phyloP scores from a whole-genome alignment of 2,113 vertebrate genomes.

The Mustela lutreola region DNA sequence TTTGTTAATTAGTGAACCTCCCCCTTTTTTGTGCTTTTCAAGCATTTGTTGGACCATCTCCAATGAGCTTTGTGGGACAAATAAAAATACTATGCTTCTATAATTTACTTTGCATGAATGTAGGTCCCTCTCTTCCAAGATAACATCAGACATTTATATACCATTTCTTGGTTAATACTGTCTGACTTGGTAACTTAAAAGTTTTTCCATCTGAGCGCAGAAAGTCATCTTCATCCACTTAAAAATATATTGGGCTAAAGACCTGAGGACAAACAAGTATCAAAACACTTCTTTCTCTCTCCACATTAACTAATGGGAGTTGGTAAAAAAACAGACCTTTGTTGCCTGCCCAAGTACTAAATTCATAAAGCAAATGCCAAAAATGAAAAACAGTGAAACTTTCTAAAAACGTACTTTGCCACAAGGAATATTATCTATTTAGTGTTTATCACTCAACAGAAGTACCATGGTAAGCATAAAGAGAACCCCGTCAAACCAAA shows the following conservation, averaged over 20 bases:
- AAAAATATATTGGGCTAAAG: not conserved
- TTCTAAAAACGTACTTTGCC: conserved; percentile 19
- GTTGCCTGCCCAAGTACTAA: not conserved
- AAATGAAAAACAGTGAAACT: not conserved
- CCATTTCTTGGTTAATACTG: not conserved
- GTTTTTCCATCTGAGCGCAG: not conserved
- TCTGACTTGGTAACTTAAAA: not conserved
- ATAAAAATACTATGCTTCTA: not conserved
- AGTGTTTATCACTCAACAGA: not conserved
- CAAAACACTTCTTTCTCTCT: not conserved
- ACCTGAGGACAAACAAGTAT: not conserved
- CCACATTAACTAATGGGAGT: not conserved
- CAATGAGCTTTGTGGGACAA: not conserved
- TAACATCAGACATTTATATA: not conserved
- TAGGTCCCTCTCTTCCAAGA: not conserved
- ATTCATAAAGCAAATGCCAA: conserved; percentile 16
- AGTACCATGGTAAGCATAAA: not conserved
- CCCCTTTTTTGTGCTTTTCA: not conserved
- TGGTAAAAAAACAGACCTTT: not conserved
- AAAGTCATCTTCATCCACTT: not conserved
- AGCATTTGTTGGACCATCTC: not conserved
- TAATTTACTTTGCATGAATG: not conserved
- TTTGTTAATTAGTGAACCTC: not conserved
- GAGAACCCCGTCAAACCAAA: not conserved
- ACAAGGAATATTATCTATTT: not conserved